A percentile compares a stretch with the other conserved stretches of the same genome.
Conservation (phyloP, 2,797 vertebrate species). For the Coranthus polyacanthus region DNA sequence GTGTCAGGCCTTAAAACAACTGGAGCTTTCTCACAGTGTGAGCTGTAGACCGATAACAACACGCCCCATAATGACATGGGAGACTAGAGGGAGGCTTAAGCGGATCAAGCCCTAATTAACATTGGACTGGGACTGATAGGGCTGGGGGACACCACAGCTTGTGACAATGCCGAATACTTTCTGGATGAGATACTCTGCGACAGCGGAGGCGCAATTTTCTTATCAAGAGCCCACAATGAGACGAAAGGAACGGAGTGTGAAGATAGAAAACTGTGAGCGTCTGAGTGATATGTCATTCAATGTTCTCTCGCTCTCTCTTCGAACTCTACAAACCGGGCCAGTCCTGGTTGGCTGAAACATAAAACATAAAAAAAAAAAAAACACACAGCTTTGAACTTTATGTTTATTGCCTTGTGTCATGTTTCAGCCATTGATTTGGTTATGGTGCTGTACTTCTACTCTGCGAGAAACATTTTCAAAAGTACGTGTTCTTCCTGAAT, state of each 20-base stretch:
- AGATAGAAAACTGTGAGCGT: no score
- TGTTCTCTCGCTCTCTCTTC: no score
- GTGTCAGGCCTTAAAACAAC: conserved; percentile 39
- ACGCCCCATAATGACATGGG: conserved; percentile 65
- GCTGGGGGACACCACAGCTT: conserved; percentile 45
- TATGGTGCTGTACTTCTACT: no score
- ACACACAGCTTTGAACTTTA: no score
- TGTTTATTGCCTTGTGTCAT: no score
- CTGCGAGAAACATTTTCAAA: no score
- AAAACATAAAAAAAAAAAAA: no score
- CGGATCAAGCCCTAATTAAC: conserved; percentile 83
- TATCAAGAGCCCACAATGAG: conserved; percentile 4
- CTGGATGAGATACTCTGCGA: conserved; percentile 51
- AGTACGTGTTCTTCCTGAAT: no score
- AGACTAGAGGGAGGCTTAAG: conserved; percentile 76
- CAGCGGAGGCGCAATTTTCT: conserved; percentile 15
- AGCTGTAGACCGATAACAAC: conserved; percentile 38
- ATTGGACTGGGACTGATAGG: conserved; percentile 62
- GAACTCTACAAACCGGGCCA: no score
- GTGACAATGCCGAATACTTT: conserved; percentile 56
- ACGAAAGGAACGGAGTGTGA: neutral
- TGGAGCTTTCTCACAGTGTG: conserved; percentile 47
- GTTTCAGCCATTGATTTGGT: no score
- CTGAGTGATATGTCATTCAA: no score
- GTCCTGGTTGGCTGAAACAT: no score